Percentiles rank a stretch among this genome's conserved stretches.
Conservation (phyloP, 1,140 invertebrate genomes). For the Caenorhabditis briggsae region DNA sequence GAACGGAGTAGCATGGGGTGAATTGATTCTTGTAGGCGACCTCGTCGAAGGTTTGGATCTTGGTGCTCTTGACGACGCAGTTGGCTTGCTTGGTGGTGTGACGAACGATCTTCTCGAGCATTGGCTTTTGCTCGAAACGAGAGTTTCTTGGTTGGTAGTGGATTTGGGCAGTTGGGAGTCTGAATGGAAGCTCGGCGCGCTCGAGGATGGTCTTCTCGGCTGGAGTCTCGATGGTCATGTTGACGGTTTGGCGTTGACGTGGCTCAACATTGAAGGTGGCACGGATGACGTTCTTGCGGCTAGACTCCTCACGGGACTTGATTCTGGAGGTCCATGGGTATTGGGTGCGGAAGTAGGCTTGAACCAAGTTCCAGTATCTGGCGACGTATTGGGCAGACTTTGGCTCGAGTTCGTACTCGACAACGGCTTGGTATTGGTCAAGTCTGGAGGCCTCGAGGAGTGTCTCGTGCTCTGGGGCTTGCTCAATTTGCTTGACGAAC, state of each 20-base stretch:
- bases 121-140: background rate
- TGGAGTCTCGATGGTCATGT: constrained; percentile 58
- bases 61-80: constrained; percentile 57
- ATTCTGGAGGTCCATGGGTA: constrained; percentile 27
- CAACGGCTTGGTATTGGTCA: constrained; percentile 62
- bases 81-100: constrained; percentile 42
- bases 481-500: constrained; percentile 56
- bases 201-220: constrained; percentile 24
- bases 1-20: constrained; percentile 61
- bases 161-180: constrained; percentile 46
- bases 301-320: constrained; percentile 38
- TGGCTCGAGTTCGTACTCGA: constrained; percentile 58
- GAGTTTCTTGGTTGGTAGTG: constrained; percentile 11
- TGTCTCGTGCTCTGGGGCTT: constrained; percentile 20
- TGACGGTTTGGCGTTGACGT: constrained; percentile 52
- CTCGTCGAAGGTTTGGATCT: constrained; percentile 62
- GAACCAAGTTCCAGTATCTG: constrained; percentile 45
- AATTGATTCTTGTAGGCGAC: constrained; percentile 59
- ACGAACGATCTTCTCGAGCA: constrained; percentile 14
- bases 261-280: constrained; percentile 59
- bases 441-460: constrained; percentile 56
- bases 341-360: constrained; percentile 6
- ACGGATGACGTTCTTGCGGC: constrained; percentile 12
- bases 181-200: constrained; percentile 57
- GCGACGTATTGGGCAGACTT: constrained; percentile 14